Percentiles rank a stretch among this genome's conserved stretches.
These are phyloP conservation scores for Neopipo cinnamomea DNA, from an alignment of 2,113 vertebrate species.

Conservation along the genomic window DNA sequence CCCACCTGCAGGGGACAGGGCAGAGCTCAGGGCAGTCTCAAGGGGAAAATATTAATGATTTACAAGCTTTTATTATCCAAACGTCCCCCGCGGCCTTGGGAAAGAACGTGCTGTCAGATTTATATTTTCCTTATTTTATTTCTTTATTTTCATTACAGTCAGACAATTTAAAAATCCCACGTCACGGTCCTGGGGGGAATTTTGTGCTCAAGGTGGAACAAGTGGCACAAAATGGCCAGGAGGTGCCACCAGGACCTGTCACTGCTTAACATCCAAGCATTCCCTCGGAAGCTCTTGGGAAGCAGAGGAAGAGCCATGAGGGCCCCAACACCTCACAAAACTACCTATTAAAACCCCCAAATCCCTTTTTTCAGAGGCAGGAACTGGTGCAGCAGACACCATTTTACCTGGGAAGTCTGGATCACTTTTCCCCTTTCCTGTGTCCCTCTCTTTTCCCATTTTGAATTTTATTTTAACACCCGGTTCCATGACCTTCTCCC, in stretches of 20 bases:
- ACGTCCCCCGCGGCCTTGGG: fast-evolving
- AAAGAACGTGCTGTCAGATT: background rate
- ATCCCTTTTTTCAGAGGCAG: background rate
- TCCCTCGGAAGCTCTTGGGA: background rate
- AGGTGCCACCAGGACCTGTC: background rate
- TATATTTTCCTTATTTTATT: background rate
- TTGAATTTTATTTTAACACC: background rate
- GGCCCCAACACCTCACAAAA: background rate
- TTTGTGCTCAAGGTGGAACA: background rate
- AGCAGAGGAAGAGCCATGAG: background rate
- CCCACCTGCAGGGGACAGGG: conserved; percentile 75
- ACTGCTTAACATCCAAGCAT: background rate
- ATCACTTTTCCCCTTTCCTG: background rate
- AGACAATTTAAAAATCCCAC: background rate
- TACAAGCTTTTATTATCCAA: background rate
- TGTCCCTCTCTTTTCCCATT: background rate
- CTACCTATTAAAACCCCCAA: background rate
- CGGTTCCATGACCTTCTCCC: background rate
- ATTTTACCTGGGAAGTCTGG: background rate
- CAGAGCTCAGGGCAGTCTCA: background rate
- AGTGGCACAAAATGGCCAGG: background rate
- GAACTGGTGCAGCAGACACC: background rate
- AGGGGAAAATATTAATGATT: background rate
- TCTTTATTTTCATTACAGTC: background rate
- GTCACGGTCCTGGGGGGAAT: too few species aligned